These are phyloP conservation scores for Columba janthina DNA, from an alignment of 2,113 vertebrate species.

Conservation along the genomic window DNA sequence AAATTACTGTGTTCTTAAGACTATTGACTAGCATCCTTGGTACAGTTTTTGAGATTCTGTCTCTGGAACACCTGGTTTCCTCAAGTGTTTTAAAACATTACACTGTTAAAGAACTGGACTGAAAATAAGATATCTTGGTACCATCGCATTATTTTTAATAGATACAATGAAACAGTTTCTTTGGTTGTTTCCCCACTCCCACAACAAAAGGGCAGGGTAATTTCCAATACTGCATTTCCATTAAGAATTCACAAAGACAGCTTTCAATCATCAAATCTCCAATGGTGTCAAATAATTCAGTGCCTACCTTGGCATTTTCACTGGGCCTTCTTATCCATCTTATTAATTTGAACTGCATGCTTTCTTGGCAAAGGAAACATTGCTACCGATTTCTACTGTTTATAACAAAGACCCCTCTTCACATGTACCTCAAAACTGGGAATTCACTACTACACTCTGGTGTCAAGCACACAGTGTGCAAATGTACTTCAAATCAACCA, in stretches of 20 bases:
- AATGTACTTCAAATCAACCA: not conserved
- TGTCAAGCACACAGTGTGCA: not conserved
- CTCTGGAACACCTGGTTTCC: fast-evolving
- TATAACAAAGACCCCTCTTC: not conserved
- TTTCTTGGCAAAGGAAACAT: not conserved
- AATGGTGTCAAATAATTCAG: not conserved
- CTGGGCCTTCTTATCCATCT: not conserved
- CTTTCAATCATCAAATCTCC: not conserved
- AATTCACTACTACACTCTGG: not conserved
- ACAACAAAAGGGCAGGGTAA: not conserved
- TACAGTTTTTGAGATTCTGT: not conserved
- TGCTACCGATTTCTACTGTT: not conserved
- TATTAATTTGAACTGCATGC: not conserved
- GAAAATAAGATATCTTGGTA: not conserved
- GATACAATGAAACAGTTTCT: not conserved
- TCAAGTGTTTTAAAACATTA: not conserved
- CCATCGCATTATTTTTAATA: not conserved
- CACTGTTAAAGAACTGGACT: not conserved
- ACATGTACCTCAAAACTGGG: not conserved
- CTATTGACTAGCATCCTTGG: not conserved
- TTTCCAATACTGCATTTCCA: not conserved
- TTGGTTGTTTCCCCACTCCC: not conserved
- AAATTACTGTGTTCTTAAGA: not conserved
- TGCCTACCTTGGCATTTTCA: not conserved
- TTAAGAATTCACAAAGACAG: not conserved